phyloP scores from a whole-genome alignment of 2,888 invertebrate genomes.

The Criorhina ranunculi region DNA sequence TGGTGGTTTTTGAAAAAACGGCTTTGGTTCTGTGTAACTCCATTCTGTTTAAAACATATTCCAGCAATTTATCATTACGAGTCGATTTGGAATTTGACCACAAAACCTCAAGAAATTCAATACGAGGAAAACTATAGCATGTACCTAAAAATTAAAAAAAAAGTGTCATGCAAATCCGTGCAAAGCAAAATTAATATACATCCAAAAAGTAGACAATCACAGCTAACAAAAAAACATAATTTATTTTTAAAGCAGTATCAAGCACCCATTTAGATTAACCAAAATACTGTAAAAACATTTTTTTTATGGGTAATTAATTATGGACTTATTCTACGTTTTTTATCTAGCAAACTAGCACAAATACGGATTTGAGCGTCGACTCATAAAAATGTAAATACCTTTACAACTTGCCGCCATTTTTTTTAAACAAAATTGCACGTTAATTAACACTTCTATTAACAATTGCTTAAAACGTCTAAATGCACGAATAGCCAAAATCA shows the following conservation, averaged over 20 bases:
- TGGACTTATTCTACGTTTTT: background rate
- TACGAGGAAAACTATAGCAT: background rate
- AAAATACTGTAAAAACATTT: background rate
- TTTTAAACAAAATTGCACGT: no score
- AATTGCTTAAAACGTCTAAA: no score
- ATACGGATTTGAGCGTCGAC: background rate
- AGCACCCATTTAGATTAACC: background rate
- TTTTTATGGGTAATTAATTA: background rate
- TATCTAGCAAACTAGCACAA: background rate
- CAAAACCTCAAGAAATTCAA: background rate
- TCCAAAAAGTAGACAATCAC: background rate
- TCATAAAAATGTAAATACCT: no score
- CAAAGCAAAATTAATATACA: constrained; percentile 9
- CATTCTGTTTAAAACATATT: background rate
- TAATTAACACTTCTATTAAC: no score
- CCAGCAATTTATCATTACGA: background rate
- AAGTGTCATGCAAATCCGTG: background rate
- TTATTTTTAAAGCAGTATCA: background rate
- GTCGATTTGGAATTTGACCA: background rate
- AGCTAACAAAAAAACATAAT: background rate
- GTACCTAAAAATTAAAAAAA: background rate
- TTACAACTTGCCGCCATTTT: no score
- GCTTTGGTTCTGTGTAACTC: background rate
- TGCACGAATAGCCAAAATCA: no score
- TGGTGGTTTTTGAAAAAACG: constrained; percentile 16